Evolutionary conservation across 2,797 vertebrate genomes (phyloP), one percentile per base, ranked within the genome.

Genomic region (Pseudochirops cupreus): DNA sequence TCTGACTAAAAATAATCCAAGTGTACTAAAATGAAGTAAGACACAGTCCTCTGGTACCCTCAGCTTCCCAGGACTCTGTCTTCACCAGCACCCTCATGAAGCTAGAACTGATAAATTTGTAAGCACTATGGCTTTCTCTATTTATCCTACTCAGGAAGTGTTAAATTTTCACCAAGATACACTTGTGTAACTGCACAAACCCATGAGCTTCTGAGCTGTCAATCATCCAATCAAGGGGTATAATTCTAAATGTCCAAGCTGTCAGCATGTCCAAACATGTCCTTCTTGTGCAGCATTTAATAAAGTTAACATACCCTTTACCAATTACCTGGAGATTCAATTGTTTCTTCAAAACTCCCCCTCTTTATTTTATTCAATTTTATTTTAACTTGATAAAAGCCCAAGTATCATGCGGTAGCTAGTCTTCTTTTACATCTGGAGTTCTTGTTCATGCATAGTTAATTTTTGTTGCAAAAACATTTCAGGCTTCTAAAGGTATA

Each of bases 101-200:
- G 21, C 39, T 82, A 46, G 21, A 46, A 46, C 18, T 82, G 39
- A 9, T 46, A 46, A 46, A 82, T 46, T 74, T 46, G 18, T 46
- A 82, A 46, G 74, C 39, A 26, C 39, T 46, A 1, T 82, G 7
- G 3, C 18, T 46, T 82, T 82, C 39, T 82, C 39, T 46, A 82
- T 46, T 82, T 82, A 82, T 18, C 74, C 21, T 82, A 24, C 7
- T 46, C 74, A 82, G 39, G 4, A 95, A 93, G 10, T 21, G n/a
- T 96, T 46, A 39, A 54, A 87, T 91, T 12, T 91, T 62, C 53
- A 91, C 93, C 46, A 50, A 59, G 62, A 59, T 91, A 55, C 46
- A 54, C 0, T 10, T 55, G n/a, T 56, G 29, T 33, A 14, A 21
- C 91, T 93, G 9, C 74, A 57, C 87, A 91, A 67, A 54, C 56